Conservation (phyloP, 2,888 invertebrate genomes). For the Phortica magna region DNA sequence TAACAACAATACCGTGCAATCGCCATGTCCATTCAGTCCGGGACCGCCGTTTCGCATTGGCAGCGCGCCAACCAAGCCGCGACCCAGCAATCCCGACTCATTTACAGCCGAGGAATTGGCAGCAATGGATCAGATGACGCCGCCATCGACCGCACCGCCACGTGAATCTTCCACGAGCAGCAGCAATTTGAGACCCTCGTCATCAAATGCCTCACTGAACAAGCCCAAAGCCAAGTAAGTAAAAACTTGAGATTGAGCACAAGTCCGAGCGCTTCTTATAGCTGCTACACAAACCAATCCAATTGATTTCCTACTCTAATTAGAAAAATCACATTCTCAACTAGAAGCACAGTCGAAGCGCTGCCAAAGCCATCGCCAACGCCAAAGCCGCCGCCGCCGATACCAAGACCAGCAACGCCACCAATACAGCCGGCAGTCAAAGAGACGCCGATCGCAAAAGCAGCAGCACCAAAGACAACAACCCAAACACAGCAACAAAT, state of each 20-base stretch:
- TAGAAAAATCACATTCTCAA: constrained; percentile 73
- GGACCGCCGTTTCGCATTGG: constrained; percentile 81
- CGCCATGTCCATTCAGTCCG: constrained; percentile 79
- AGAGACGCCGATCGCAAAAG: not conserved
- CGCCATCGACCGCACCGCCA: constrained; percentile 79
- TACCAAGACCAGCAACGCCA: constrained; percentile 26
- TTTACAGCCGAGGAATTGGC: constrained; percentile 77
- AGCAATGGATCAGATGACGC: constrained; percentile 73
- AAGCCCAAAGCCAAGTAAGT: constrained; percentile 55
- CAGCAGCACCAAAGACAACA: constrained; percentile 49
- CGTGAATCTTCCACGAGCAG: constrained; percentile 63
- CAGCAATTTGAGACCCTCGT: constrained; percentile 50
- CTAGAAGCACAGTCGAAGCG: constrained; percentile 60
- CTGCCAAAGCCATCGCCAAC: constrained; percentile 39
- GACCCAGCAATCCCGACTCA: constrained; percentile 72
- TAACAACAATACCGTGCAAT: constrained; percentile 48
- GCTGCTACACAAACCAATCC: not conserved
- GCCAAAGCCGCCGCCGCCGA: constrained; percentile 27
- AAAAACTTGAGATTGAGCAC: not conserved
- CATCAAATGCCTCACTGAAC: constrained; percentile 61
- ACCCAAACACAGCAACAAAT: constrained; percentile 20
- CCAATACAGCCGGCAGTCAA: constrained; percentile 28
- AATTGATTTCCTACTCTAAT: constrained; percentile 50
- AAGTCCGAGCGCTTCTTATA: not conserved
- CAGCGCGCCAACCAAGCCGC: constrained; percentile 79